phyloP scores from a whole-genome alignment of 1,140 invertebrate species.

The Macrosteles quadrilineatus region DNA sequence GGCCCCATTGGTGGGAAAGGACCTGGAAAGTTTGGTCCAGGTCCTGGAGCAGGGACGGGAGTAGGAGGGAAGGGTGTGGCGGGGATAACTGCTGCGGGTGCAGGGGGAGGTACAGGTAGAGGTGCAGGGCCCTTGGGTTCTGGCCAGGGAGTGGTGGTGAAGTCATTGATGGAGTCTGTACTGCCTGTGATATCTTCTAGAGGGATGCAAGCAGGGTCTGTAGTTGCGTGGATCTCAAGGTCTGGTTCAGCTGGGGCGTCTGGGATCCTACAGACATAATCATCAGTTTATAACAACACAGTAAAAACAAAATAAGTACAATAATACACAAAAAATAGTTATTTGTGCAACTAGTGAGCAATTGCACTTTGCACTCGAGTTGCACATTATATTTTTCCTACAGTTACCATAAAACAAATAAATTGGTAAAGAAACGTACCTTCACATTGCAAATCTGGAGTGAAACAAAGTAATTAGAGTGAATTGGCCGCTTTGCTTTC shows the following conservation, averaged over 20 bases:
- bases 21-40: neutral
- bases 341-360: too few relatives aligned
- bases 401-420: too few relatives aligned
- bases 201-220: constrained; percentile 81
- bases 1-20: neutral
- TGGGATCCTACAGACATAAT: constrained; percentile 62
- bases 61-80: neutral
- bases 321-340: too few relatives aligned
- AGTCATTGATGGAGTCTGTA: constrained; percentile 75
- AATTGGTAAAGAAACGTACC: too few relatives aligned
- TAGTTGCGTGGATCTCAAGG: constrained; percentile 69
- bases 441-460: too few relatives aligned
- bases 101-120: constrained; percentile 48
- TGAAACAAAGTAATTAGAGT: too few relatives aligned
- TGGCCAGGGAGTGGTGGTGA: constrained; percentile 73
- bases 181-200: constrained; percentile 83
- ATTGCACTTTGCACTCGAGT: too few relatives aligned
- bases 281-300: neutral
- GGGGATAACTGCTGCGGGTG: neutral
- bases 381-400: too few relatives aligned
- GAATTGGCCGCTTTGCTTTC: too few relatives aligned
- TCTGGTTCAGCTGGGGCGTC: constrained; percentile 86
- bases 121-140: constrained; percentile 65
- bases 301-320: neutral
- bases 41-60: neutral